phyloP scores from a whole-genome alignment of 1,140 invertebrate species.

The Drosophila pruinosa region DNA sequence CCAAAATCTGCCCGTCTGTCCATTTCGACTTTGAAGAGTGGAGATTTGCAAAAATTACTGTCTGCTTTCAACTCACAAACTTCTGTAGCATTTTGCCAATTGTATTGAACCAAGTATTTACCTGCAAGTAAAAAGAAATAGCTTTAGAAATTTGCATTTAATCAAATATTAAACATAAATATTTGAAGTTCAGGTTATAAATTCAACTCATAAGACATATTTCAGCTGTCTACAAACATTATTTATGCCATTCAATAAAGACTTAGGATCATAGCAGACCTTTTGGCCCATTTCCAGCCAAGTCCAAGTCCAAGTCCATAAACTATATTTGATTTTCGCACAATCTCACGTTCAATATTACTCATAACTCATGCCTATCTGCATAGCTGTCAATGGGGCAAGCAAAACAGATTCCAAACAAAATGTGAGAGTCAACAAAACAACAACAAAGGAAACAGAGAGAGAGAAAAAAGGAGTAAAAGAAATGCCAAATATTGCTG shows the following conservation, averaged over 20 bases:
- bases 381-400: slow-evolving; percentile 34
- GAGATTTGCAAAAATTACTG: slow-evolving; percentile 22
- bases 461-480: slow-evolving; percentile 33
- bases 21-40: slow-evolving; percentile 40
- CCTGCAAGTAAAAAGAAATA: slow-evolving; percentile 30
- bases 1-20: too few species aligned
- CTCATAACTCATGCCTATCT: slow-evolving; percentile 42
- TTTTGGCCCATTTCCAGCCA: not conserved
- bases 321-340: slow-evolving; percentile 28
- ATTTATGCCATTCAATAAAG: not conserved
- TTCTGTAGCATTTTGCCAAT: not conserved
- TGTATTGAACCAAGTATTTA: slow-evolving; percentile 8
- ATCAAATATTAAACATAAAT: not conserved
- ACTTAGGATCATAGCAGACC: not conserved
- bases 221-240: not conserved
- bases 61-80: slow-evolving; percentile 7
- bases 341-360: slow-evolving; percentile 24
- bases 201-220: not conserved
- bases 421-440: too few species aligned
- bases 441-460: slow-evolving; percentile 4
- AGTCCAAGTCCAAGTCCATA: slow-evolving; percentile 26
- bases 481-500: slow-evolving; percentile 57
- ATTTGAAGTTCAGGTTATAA: too few species aligned
- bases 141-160: not conserved
- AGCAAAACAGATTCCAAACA: slow-evolving; percentile 19